phyloP scores from a whole-genome alignment of 2,888 invertebrate genomes.

The Agrochola litura region DNA sequence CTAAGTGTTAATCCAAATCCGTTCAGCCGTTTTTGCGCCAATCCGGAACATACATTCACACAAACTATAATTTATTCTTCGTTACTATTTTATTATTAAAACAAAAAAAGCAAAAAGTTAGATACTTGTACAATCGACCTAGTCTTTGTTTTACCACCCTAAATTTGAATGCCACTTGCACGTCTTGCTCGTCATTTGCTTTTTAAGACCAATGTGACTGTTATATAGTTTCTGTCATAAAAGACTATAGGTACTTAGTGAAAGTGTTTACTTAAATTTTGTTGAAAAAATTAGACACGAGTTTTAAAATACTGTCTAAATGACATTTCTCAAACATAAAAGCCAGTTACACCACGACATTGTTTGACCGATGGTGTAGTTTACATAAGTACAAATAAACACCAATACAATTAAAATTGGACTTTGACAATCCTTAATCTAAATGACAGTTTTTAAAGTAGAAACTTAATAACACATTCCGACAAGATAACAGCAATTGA shows the following conservation, averaged over 20 bases:
- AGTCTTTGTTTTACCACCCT: neutral
- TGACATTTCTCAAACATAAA: neutral
- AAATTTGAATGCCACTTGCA: too few relatives aligned
- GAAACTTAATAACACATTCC: slow-evolving; percentile 29
- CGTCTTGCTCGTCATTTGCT: too few relatives aligned
- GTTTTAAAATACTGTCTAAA: neutral
- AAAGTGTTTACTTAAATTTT: neutral
- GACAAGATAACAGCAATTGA: slow-evolving; percentile 24
- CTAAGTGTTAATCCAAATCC: too few relatives aligned
- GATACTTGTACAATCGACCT: neutral
- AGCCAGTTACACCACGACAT: neutral
- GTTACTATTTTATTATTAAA: too few relatives aligned
- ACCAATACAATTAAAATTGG: slow-evolving; percentile 21
- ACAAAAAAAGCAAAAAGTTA: neutral
- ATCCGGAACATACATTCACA: too few relatives aligned
- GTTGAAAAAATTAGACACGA: neutral
- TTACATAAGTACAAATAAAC: neutral
- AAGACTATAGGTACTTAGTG: too few relatives aligned
- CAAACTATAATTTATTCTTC: too few relatives aligned
- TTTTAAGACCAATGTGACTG: neutral
- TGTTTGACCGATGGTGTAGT: neutral
- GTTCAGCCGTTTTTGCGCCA: too few relatives aligned
- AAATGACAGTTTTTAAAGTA: neutral
- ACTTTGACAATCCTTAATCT: slow-evolving; percentile 40
- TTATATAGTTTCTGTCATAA: neutral